Evolutionary conservation across 2,797 vertebrate species (phyloP).

Genomic region (Scyliorhinus canicula): DNA sequence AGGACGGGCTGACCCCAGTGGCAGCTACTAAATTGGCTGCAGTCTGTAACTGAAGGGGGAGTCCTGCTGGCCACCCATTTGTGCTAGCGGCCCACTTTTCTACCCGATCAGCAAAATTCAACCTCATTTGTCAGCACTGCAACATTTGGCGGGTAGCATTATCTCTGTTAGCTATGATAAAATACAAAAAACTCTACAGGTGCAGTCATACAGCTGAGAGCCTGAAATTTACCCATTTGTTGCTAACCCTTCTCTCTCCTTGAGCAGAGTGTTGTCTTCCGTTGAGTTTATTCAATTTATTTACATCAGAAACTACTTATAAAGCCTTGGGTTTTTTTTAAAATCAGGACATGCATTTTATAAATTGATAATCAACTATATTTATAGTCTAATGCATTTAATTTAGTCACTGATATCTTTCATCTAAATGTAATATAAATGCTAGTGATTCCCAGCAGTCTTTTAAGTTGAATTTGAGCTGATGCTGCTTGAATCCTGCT

Average conservation of each 20-base stretch:
- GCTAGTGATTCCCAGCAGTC: not conserved
- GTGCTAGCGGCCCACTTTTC: too few species aligned
- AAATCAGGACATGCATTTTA: not conserved
- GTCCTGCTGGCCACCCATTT: too few species aligned
- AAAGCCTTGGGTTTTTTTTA: not conserved
- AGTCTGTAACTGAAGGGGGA: too few species aligned
- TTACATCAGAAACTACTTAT: not conserved
- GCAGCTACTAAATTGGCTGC: too few species aligned
- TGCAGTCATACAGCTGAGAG: constrained; percentile 8
- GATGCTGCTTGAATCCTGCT: not conserved
- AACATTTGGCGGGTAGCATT: not conserved
- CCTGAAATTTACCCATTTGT: not conserved
- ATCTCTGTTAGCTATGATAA: not conserved
- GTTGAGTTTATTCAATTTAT: not conserved
- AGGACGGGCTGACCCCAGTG: too few species aligned
- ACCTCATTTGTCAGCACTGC: not conserved
- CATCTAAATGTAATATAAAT: not conserved
- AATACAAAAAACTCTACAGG: not conserved
- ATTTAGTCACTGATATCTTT: not conserved
- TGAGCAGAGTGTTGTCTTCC: not conserved
- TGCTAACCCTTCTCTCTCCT: not conserved
- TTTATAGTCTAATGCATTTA: not conserved
- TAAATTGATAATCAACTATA: not conserved
- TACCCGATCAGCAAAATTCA: too few species aligned
- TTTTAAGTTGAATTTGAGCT: not conserved